phyloP scores from a whole-genome alignment of 1,140 invertebrate species.

The Druon quercuslanigerum region DNA sequence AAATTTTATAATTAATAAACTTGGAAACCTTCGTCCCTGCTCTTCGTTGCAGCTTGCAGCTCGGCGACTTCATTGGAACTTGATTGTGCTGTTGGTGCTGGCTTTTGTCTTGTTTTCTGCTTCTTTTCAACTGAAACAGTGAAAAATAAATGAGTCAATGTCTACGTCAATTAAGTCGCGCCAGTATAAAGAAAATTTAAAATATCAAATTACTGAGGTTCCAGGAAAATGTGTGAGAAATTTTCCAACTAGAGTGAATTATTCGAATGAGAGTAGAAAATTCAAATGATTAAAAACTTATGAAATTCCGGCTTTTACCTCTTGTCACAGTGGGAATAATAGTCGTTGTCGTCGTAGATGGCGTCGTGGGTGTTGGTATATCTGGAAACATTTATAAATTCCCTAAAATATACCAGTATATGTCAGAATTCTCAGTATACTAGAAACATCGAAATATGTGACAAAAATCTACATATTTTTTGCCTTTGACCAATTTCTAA shows the following conservation, averaged over 20 bases:
- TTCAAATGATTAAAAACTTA: no score
- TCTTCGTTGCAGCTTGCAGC: slow-evolving; percentile 54
- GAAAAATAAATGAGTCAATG: not conserved
- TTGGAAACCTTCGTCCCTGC: slow-evolving; percentile 23
- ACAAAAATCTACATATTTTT: no score
- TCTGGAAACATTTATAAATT: slow-evolving; percentile 49
- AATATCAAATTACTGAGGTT: no score
- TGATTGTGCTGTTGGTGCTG: slow-evolving; percentile 50
- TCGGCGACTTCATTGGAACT: slow-evolving; percentile 60
- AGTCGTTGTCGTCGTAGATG: slow-evolving; percentile 43
- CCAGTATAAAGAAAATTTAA: no score
- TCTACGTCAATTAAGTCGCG: not conserved
- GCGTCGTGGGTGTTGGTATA: slow-evolving; percentile 60
- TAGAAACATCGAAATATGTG: no score
- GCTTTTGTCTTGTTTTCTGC: slow-evolving; percentile 54
- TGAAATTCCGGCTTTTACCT: no score
- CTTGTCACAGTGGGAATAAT: slow-evolving; percentile 48
- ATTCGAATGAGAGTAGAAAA: no score
- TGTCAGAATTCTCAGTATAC: no score
- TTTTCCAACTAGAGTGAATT: no score
- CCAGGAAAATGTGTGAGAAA: no score
- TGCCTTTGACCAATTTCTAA: no score
- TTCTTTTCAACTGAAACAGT: slow-evolving; percentile 58
- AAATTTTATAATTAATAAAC: slow-evolving; percentile 15
- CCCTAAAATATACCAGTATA: no score